These are phyloP conservation scores for Lordiphosa fenestrarum DNA, from an alignment of 2,888 invertebrate genomes.

Conservation along the genomic window DNA sequence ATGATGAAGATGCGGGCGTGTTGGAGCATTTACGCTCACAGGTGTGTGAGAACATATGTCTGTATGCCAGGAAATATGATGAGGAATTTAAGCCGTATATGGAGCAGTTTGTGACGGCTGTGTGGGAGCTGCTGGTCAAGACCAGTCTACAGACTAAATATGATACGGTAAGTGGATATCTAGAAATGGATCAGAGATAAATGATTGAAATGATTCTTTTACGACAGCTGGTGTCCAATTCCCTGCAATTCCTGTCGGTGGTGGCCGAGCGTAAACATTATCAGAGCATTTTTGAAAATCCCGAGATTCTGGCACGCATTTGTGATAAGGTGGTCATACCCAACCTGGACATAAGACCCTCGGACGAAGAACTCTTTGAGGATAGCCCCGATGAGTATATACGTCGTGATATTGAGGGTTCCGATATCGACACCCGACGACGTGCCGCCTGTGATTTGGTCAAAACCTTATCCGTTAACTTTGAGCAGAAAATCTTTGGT, in stretches of 20 bases:
- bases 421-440: conserved; percentile 97
- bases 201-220: not conserved
- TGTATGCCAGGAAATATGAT: conserved; percentile 98
- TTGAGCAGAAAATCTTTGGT: conserved; percentile 92
- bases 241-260: conserved; percentile 95
- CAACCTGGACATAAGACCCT: conserved; percentile 96
- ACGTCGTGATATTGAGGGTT: conserved; percentile 97
- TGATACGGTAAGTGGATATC: conserved; percentile 86
- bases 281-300: conserved; percentile 93
- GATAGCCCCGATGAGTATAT: conserved; percentile 99
- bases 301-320: conserved; percentile 91
- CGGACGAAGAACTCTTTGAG: conserved; percentile 98
- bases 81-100: conserved; percentile 97
- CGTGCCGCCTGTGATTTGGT: conserved; percentile 98
- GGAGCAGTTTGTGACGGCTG: conserved; percentile 94
- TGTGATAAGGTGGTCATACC: conserved; percentile 99
- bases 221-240: conserved; percentile 94
- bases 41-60: conserved; percentile 95
- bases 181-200: too few species aligned
- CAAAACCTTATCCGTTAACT: conserved; percentile 92
- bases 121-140: conserved; percentile 94
- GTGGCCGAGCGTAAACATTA: conserved; percentile 96
- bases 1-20: conserved; percentile 92
- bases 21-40: conserved; percentile 96
- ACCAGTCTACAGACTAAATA: conserved; percentile 93